phyloP scores from a whole-genome alignment of 1,140 invertebrate genomes.

The Zaprionus ghesquierei region DNA sequence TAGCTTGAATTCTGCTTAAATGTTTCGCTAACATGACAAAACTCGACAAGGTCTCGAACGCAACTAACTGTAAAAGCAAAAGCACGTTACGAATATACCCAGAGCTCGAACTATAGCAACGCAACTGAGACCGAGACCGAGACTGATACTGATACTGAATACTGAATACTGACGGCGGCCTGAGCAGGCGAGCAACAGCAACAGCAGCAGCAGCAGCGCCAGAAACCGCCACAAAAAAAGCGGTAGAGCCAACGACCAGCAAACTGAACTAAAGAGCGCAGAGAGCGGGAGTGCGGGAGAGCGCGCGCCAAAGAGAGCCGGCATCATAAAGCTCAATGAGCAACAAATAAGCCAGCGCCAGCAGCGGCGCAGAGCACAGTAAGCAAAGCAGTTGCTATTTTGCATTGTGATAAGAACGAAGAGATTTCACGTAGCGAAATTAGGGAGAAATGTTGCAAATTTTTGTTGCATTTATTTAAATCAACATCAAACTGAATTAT shows the following conservation, averaged over 20 bases:
- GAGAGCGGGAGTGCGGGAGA: constrained; percentile 5
- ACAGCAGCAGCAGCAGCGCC: too few species aligned
- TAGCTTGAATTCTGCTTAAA: constrained; percentile 21
- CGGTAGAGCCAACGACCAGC: constrained; percentile 37
- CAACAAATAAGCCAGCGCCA: too few species aligned
- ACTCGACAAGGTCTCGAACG: constrained; percentile 82
- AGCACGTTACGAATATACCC: constrained; percentile 82
- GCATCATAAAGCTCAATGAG: constrained; percentile 40
- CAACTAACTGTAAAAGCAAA: constrained; percentile 82
- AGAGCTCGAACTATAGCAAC: constrained; percentile 45
- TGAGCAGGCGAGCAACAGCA: constrained; percentile 37
- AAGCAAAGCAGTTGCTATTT: constrained; percentile 4
- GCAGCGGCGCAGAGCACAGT: too few species aligned
- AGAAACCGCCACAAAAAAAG: constrained; percentile 34
- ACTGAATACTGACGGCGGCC: too few species aligned
- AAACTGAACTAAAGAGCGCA: constrained; percentile 11
- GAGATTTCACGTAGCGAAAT: not conserved
- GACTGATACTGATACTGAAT: constrained; percentile 22
- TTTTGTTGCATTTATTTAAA: not conserved
- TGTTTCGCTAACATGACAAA: constrained; percentile 81
- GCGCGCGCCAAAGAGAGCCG: not conserved
- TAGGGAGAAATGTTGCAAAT: not conserved
- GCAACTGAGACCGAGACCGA: constrained; percentile 46
- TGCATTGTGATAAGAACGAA: constrained; percentile 12
- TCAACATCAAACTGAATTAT: not conserved